Base-by-base conservation (phyloP, 2,888 invertebrate genomes). In the Blomia tropicalis region DNA sequence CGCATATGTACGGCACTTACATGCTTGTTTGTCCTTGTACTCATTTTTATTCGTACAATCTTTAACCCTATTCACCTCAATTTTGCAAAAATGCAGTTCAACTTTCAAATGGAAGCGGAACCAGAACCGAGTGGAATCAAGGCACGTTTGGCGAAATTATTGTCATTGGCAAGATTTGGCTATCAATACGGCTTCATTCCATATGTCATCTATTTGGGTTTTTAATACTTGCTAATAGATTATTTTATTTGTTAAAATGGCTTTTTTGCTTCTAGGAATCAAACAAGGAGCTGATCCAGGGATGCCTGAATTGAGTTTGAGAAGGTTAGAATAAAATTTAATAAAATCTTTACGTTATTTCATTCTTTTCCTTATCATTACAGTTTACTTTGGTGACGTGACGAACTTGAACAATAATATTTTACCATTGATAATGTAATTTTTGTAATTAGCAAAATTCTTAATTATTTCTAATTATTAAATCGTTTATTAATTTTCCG, bases 261-360 rank as follows among this genome's bases (percentile, higher is more conserved):
- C 29, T 25, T 14, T 4, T 31, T 17, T 54, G 11, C 7, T 19
- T 47, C 14, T 17, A 60, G 60, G 60, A 47, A 54, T 62, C 25
- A 62, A 62, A 56, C 47, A 62, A 62, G 62, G 62, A 1, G 32
- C 62, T 1, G 62, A 62, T 58, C 62, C 32, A 25, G 62, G 62
- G 19, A 56, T 62, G 56, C 62, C 62, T 17, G 62, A 62, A 44
- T n/a, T 62, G 25, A 62, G 23, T 27, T 31, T 62, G 5, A 29
- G 58, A 27, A 62, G 62, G 62, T 62, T 29, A 43, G 53, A 43
- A n/a, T 7, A 5, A 43, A 58, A 22, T 2, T 4, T 31, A 53
- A 31, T 43, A 7, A 27, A 47, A 53, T 44, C n/a, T n/a, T 36
- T 4, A 27, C 4, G 4, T 44, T 31, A 36, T 36, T 41, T 22